These are phyloP conservation scores for Neogale vison DNA, from an alignment of 2,113 vertebrate species.

Conservation along the genomic window DNA sequence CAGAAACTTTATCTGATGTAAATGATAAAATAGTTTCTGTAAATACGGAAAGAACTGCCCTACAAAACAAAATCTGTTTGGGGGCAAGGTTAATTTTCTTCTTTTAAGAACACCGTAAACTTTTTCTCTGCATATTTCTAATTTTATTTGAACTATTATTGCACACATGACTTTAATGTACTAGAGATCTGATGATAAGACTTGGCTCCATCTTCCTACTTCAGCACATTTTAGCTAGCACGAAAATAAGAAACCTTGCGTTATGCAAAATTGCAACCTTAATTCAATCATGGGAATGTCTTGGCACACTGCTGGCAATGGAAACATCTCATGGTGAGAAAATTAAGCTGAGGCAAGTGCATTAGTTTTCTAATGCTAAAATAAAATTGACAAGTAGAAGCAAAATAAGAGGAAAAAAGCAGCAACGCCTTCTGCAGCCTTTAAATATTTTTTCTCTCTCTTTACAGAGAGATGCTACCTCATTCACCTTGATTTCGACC, in stretches of 20 bases:
- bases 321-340: slow-evolving; percentile 74
- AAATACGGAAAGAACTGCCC: background rate
- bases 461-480: slow-evolving; percentile 93
- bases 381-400: slow-evolving; percentile 70
- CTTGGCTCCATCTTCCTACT: background rate
- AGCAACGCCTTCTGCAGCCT: slow-evolving; percentile 75
- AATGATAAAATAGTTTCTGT: background rate
- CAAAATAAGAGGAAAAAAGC: slow-evolving; percentile 75
- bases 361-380: slow-evolving; percentile 75
- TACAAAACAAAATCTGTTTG: slow-evolving; percentile 12
- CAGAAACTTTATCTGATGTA: slow-evolving; percentile 14
- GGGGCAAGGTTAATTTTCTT: background rate
- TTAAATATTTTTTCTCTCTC: slow-evolving; percentile 85
- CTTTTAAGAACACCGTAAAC: background rate
- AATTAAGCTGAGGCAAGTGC: slow-evolving; percentile 76
- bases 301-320: slow-evolving; percentile 68
- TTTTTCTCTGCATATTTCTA: background rate
- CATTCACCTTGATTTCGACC: slow-evolving; percentile 99
- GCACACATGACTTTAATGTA: background rate
- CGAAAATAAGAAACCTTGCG: slow-evolving; percentile 43
- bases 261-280: slow-evolving; percentile 53
- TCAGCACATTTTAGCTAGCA: background rate
- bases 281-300: slow-evolving; percentile 74
- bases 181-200: background rate
- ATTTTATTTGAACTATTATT: background rate